Evolutionary conservation across 2,113 vertebrate genomes (phyloP).

Genomic region (Ammospiza caudacuta): DNA sequence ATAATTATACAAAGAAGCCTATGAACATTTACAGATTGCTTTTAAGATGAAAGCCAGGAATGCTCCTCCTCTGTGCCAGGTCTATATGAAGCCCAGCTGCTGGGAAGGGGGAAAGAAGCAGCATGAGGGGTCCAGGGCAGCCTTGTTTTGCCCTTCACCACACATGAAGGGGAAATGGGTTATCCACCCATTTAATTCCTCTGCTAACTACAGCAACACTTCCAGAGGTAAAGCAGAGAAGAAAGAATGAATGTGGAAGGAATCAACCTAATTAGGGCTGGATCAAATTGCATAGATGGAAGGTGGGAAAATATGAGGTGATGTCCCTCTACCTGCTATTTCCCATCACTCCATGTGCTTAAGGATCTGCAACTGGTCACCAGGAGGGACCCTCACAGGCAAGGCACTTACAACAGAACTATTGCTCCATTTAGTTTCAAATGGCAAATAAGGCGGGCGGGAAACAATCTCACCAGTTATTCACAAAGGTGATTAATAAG

Average conservation of each 20-base stretch:
- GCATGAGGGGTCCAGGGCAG: neutral
- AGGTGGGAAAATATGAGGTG: neutral
- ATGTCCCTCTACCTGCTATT: neutral
- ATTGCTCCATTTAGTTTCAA: neutral
- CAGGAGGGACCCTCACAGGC: neutral
- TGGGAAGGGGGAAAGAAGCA: neutral
- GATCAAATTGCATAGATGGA: neutral
- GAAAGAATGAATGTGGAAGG: neutral
- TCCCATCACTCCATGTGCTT: neutral
- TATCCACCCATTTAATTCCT: neutral
- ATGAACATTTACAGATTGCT: neutral
- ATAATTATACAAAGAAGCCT: neutral
- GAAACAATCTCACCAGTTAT: neutral
- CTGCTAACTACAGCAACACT: neutral
- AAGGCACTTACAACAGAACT: neutral
- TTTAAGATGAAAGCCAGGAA: neutral
- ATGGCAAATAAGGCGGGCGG: neutral
- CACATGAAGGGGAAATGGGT: neutral
- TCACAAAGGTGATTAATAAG: neutral
- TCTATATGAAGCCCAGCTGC: neutral
- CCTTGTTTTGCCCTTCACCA: neutral
- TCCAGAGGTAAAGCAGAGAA: neutral
- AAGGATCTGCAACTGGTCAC: neutral
- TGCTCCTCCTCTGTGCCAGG: accelerated
- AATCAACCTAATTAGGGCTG: neutral